A percentile compares a stretch with the other conserved stretches of the same genome.
These are phyloP conservation scores for Diploscapter pachys DNA, from an alignment of 1,140 invertebrate genomes.

Conservation along the genomic window DNA sequence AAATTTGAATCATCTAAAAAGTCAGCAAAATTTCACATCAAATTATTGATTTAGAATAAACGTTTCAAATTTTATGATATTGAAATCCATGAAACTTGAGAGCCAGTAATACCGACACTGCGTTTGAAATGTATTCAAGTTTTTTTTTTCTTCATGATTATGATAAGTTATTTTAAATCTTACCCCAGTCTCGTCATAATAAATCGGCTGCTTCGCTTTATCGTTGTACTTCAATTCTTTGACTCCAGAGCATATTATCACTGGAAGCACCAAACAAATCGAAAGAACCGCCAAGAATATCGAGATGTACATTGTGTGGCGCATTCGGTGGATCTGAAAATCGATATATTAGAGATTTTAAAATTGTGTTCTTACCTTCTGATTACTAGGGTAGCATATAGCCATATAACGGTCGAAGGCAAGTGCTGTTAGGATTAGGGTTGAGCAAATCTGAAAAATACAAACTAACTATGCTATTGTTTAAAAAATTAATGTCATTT, in stretches of 20 bases:
- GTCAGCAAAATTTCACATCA: too few species aligned
- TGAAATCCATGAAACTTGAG: too few species aligned
- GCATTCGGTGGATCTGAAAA: constrained; percentile 26
- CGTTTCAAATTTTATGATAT: too few species aligned
- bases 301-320: constrained; percentile 24
- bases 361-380: constrained; percentile 12
- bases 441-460: constrained; percentile 35
- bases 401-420: constrained; percentile 37
- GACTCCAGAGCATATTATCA: background rate
- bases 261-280: constrained; percentile 24
- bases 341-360: too few species aligned
- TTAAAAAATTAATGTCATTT: background rate
- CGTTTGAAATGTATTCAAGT: too few species aligned
- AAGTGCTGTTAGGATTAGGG: constrained; percentile 25
- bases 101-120: too few species aligned
- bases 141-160: too few species aligned
- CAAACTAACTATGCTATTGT: background rate
- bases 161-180: too few species aligned
- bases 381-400: constrained; percentile 32
- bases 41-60: too few species aligned
- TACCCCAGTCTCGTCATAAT: too few species aligned
- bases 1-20: too few species aligned
- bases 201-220: too few species aligned
- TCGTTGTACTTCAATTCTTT: background rate
- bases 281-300: constrained; percentile 23